Base-by-base conservation (phyloP, 2,888 invertebrate species). In the Dorcus hopei region DNA sequence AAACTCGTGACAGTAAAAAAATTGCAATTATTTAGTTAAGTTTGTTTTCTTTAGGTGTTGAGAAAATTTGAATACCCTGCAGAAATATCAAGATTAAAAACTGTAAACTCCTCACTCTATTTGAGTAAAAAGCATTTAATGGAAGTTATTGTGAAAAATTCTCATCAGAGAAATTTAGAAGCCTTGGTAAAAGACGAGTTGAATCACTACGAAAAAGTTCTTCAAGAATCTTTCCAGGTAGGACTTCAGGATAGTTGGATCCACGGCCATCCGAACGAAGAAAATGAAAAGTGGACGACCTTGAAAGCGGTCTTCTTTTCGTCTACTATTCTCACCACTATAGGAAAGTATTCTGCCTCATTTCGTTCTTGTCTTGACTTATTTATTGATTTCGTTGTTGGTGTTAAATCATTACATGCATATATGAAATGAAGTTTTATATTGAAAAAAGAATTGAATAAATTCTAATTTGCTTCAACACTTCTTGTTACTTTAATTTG, bases 261-360 rank as follows among this genome's bases (percentile, higher is more conserved):
- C 11, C 64, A 66, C 14, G 69, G 67, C 4, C 47, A 62, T 19
- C 64, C 65, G 7, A 52, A 65, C 54, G 72, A 71, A 59, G 70
- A 74, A 45, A 54, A 68, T 16, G 84, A 85, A 66, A 86, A 87
- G 72, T 93, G 93, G 93, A 91, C 88, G 68, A 85, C 88, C 69
- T 78, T 91, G 49, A 91, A 92, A 77, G 89, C 93, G 3, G 89
- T 93, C 43, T 94, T 94, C 79, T 94, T 94, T 75, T 91, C 93
- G 9, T 93, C 93, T 33, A 94, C 94, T 52, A 92, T 95, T 68
- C 85, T 94, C 73, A 94, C 94, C 56, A 95, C 94, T 54, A 94
- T 95, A 79, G 94, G 93, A 92, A 81, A 77, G 77, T 54, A 42
- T 16, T 16, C 6, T 42, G 11, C 2, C 2, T 41, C 41, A 3